Percentiles rank a stretch among this genome's conserved stretches.
phyloP scores from a whole-genome alignment of 2,113 vertebrate genomes.

The Narcine bancroftii region DNA sequence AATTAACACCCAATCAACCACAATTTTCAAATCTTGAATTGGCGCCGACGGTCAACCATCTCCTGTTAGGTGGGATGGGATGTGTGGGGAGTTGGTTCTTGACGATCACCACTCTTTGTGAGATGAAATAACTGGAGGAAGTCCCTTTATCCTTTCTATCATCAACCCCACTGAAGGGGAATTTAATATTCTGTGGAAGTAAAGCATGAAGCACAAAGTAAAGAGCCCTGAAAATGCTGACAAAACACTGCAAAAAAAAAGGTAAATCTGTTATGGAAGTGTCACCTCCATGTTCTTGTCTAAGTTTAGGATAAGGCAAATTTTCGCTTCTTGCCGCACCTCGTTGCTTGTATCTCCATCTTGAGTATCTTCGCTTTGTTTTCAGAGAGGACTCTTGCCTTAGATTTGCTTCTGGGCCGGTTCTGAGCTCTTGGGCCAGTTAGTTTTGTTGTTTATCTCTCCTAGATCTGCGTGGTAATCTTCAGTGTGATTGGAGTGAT shows the following conservation, averaged over 20 bases:
- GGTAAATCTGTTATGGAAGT: background rate
- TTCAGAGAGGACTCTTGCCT: background rate
- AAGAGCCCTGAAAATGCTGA: background rate
- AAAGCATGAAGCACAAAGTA: background rate
- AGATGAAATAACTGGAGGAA: background rate
- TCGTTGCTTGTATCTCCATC: background rate
- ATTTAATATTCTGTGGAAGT: background rate
- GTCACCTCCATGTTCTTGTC: background rate
- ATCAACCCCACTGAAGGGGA: background rate
- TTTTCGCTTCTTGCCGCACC: background rate
- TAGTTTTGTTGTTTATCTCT: background rate
- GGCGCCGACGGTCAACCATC: background rate
- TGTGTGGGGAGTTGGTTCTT: background rate
- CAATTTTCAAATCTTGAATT: background rate
- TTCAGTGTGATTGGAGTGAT: conserved; percentile 16
- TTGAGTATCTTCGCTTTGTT: background rate
- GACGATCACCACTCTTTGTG: no score
- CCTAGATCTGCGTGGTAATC: background rate
- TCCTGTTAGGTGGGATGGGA: background rate
- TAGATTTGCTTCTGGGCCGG: background rate
- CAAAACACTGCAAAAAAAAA: background rate
- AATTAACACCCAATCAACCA: background rate
- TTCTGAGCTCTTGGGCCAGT: background rate
- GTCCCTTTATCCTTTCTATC: background rate
- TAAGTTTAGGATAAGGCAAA: background rate